Percentiles rank a stretch among this genome's conserved stretches.
Conservation (phyloP, 2,113 vertebrate genomes). For the Burhinus bistriatus region DNA sequence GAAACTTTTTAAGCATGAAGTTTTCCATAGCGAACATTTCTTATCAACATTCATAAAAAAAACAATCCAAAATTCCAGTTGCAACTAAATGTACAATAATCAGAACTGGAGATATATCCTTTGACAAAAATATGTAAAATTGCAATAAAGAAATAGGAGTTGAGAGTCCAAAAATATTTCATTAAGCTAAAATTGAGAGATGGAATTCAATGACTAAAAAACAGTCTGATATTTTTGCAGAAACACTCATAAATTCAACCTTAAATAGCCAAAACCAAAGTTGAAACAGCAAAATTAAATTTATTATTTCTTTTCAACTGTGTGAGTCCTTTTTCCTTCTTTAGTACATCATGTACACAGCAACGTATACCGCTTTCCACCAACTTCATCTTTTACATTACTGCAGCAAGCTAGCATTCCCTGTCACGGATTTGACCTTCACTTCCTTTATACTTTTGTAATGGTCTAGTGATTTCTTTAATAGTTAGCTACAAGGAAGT, state of each 20-base stretch:
- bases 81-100: background rate
- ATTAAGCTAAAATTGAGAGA: background rate
- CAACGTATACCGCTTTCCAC: background rate
- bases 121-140: background rate
- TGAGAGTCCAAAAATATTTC: background rate
- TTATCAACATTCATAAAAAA: background rate
- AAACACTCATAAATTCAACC: background rate
- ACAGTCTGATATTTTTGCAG: background rate
- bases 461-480: constrained; percentile 41
- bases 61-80: background rate
- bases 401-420: background rate
- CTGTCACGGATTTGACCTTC: constrained; percentile 10
- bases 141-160: background rate
- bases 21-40: background rate
- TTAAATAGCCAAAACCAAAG: background rate
- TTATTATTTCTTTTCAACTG: background rate
- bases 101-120: background rate
- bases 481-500: background rate
- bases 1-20: background rate
- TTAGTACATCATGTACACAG: background rate
- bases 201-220: background rate
- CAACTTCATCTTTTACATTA: background rate
- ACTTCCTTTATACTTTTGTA: background rate
- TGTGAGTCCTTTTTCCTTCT: background rate
- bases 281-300: background rate